Conservation (phyloP, 2,113 vertebrate species). For the Gambusia holbrooki region DNA sequence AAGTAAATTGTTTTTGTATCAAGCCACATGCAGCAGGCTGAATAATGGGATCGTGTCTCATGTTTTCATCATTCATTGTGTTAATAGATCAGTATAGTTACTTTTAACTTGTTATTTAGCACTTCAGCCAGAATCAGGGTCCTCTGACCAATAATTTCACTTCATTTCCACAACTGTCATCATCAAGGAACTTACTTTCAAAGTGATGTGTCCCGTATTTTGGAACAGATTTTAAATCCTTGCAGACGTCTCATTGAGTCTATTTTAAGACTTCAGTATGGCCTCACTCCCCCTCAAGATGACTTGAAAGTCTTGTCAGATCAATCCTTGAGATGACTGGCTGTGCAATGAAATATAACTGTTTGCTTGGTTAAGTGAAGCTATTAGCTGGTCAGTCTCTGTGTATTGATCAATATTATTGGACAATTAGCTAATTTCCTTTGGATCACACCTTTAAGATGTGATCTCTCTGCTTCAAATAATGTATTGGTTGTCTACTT, state of each 20-base stretch:
- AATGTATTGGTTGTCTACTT: too few species aligned
- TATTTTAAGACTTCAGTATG: constrained; percentile 13
- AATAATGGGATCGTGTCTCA: too few species aligned
- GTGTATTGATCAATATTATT: neutral
- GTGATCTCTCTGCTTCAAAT: too few species aligned
- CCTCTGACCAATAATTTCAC: neutral
- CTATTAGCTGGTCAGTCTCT: constrained; percentile 15
- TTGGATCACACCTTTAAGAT: too few species aligned
- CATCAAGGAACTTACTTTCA: neutral
- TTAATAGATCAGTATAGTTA: neutral
- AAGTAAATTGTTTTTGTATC: too few species aligned
- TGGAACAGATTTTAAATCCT: constrained; percentile 19
- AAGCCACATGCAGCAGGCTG: too few species aligned
- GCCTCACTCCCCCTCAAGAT: constrained; percentile 23
- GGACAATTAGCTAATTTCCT: too few species aligned
- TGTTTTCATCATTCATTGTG: too few species aligned
- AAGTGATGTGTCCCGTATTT: neutral
- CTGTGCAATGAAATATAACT: neutral
- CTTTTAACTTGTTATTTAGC: neutral
- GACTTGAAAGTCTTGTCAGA: constrained; percentile 24
- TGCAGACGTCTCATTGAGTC: constrained; percentile 15
- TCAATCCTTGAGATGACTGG: constrained; percentile 30
- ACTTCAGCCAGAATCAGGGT: neutral
- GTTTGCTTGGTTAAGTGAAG: constrained; percentile 12
- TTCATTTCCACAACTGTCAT: neutral